These are phyloP conservation scores for Tetramorium bicarinatum DNA, from an alignment of 2,888 invertebrate species.

Conservation along the genomic window DNA sequence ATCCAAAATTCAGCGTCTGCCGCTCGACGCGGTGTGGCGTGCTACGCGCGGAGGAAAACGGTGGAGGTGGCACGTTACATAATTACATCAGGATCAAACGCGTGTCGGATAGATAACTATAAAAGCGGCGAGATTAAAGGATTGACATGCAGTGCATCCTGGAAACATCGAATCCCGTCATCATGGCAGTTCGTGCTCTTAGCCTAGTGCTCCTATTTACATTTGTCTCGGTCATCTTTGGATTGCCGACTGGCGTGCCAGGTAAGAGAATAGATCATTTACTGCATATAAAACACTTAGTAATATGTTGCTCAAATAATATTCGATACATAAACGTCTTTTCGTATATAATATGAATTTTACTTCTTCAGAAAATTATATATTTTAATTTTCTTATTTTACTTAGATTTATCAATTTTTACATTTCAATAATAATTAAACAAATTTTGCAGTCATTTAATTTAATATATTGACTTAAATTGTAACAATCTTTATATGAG, in stretches of 20 bases:
- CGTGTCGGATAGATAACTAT: slow-evolving; percentile 78
- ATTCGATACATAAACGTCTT: background rate
- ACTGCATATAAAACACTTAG: background rate
- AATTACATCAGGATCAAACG: slow-evolving; percentile 73
- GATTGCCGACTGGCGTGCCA: slow-evolving; percentile 68
- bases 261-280: slow-evolving; percentile 70
- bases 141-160: slow-evolving; percentile 75
- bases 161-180: slow-evolving; percentile 58
- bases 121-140: slow-evolving; percentile 82
- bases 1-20: slow-evolving; percentile 68
- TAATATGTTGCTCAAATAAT: background rate
- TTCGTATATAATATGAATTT: background rate
- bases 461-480: background rate
- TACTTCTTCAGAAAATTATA: background rate
- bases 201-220: slow-evolving; percentile 74
- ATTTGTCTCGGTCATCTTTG: slow-evolving; percentile 72
- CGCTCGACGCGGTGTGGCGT: slow-evolving; percentile 49
- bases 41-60: slow-evolving; percentile 38
- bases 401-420: background rate
- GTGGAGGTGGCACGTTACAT: slow-evolving; percentile 71
- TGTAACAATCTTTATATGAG: background rate
- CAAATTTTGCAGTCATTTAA: background rate
- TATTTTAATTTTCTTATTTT: background rate
- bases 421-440: background rate
- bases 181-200: slow-evolving; percentile 64